Percentiles rank a stretch among this genome's conserved stretches.
phyloP scores from a whole-genome alignment of 2,113 vertebrate genomes.

The Heterotilapia buettikoferi region DNA sequence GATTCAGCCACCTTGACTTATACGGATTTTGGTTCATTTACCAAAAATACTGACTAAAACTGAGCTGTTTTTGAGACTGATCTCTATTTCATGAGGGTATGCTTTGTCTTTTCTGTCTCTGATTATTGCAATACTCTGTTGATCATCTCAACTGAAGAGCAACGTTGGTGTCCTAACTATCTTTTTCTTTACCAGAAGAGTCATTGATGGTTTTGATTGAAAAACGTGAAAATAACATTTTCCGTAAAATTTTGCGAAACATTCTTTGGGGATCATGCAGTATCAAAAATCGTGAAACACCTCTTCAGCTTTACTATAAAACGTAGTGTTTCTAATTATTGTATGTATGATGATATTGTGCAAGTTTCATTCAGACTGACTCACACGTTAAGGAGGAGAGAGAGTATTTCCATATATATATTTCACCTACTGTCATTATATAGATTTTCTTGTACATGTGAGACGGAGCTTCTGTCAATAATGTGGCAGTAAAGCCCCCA shows the following conservation, averaged over 20 bases:
- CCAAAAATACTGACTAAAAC: not conserved
- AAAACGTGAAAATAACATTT: not conserved
- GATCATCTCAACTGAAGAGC: rapidly evolving
- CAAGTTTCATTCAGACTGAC: too few species aligned
- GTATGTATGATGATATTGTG: not conserved
- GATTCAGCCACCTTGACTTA: not conserved
- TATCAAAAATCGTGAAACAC: not conserved
- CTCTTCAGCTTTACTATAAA: not conserved
- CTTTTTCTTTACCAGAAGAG: not conserved
- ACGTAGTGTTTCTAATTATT: not conserved
- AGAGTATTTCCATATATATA: not conserved
- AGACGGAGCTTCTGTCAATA: rapidly evolving
- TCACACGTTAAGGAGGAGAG: too few species aligned
- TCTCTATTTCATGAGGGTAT: rapidly evolving
- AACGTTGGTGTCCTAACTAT: rapidly evolving
- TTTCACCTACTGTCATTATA: not conserved
- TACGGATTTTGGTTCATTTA: not conserved
- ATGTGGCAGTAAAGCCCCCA: not conserved
- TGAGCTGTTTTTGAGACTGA: not conserved
- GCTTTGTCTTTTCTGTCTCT: not conserved
- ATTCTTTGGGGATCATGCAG: rapidly evolving
- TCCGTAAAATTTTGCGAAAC: not conserved
- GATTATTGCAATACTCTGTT: not conserved
- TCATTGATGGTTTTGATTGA: not conserved
- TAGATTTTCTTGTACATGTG: not conserved